Base-by-base conservation (phyloP, 2,113 vertebrate genomes). In the Indicator indicator region DNA sequence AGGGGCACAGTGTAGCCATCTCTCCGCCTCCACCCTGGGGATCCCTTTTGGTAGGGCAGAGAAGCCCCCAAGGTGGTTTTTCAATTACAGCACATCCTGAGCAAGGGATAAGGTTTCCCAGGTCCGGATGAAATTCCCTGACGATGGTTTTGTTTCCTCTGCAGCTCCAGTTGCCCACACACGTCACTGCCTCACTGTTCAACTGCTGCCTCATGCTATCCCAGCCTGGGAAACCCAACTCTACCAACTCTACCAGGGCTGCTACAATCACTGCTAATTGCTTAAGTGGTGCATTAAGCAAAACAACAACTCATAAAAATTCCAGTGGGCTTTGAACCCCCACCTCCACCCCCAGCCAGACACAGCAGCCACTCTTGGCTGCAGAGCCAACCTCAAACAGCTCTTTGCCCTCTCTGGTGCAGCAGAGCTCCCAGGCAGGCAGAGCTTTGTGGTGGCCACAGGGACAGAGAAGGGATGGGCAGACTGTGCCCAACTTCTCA, bases 161-260 rank as follows among this genome's bases (percentile, higher is more conserved):
- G 86, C 90, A 90, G 80, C 88, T 91, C 60, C 55, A 80, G 88
- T 91, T 90, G 69, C 90, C 88, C 54, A 27, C 16, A 50, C 28
- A 1, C 76, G 68, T 81, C 83, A 2, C 60, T 80, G 60, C 28
- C 92, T 90, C 90, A 26, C 72, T 44, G 52, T 48, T 42, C 70
- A 87, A 82, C 81, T 69, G 80, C 81, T 87, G 60, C 89, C 79
- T 95, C 77, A 92, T 77, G 89, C 44, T 54, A 89, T 67, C 86
- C 32, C 81, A 95, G 90, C 89, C 77, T 16, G 63, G 94, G 89
- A 95, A 96, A 92, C 84, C 71, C 90, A 88, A 58, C 90, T 96
- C 83, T 81, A 85, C 77, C 67, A 89, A 76, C 84, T 89, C 72
- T 27, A 54, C 86, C 59, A 85, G 87, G 42, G 77, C 87, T 67